Evolutionary conservation across 64 coral and sea anemone genomes (phyloP), one percentile per base, ranked within the genome.

Genomic region (Platygyra sinensis): DNA sequence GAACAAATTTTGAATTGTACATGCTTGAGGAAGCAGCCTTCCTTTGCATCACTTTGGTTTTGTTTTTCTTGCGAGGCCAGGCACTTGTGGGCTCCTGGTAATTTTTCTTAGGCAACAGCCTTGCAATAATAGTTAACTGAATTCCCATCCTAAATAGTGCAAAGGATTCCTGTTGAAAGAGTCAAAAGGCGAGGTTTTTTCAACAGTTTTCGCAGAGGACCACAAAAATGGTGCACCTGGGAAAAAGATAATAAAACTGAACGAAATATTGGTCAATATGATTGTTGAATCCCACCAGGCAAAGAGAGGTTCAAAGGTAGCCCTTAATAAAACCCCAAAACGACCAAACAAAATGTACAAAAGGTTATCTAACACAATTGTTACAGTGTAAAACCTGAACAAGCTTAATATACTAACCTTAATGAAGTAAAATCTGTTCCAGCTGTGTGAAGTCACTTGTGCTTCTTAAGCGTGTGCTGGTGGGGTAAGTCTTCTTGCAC

Each of bases 401-500:
- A 49, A 24, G 50, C 10, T 30, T 15, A 24, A 32, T 69, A 69
- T 71, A 62, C 81, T 84, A 65, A 83, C 80, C 80, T 83, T 67
- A 30, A 24, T 63, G 16, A 65, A n/a, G 80, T 39, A 67, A 60
- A n/a, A 50, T 60, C n/a, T 69, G 11, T 42, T 27, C n/a, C 50
- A 1, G 46, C 62, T 27, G 81, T 50, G 65, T 84, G 81, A 69
- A 84, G 81, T 33, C 63, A 62, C 30, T 25, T 69, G 24, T 84
- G 81, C 62, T 84, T 84, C 63, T 84, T 84, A 9, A 84, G 81
- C 9, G 81, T 84, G 20, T 84, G 81, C 63, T 84, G 81, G 19
- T 84, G 81, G 50, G 81, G 33, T 69, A 84, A 3, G 20, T 71
- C 63, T 84, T 84, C 39, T 84, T 84, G 30, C 81, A 84, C 38